Percentiles rank a stretch among this genome's conserved stretches.
Evolutionary conservation across 2,113 vertebrate species (phyloP).

Genomic region (Electrona antarctica): DNA sequence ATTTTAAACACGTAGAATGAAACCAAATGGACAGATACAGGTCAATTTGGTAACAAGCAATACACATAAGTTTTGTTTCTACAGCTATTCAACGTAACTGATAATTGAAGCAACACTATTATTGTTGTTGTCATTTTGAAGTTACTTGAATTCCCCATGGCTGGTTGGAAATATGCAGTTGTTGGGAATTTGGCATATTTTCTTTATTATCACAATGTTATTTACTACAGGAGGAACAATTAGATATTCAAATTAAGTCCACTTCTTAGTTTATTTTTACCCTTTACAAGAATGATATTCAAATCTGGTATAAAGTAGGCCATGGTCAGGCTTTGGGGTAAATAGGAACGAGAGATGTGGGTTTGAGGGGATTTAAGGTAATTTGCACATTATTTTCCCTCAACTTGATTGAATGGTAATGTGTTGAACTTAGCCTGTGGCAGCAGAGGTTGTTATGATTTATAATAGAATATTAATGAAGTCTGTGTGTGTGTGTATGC

Average conservation of each 20-base stretch:
- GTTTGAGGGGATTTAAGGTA: constrained; percentile 42
- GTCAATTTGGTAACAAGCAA: background rate
- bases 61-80: background rate
- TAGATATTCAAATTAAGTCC: background rate
- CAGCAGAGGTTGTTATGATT: constrained; percentile 59
- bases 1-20: background rate
- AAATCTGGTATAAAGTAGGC: constrained; percentile 43
- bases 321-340: constrained; percentile 46
- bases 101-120: background rate
- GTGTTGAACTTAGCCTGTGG: constrained; percentile 58
- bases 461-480: constrained; percentile 65
- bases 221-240: background rate
- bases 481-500: constrained; percentile 50
- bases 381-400: constrained; percentile 60
- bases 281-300: constrained; percentile 20
- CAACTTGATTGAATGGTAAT: constrained; percentile 67
- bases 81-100: background rate
- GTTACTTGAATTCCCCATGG: background rate
- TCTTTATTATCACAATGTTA: background rate
- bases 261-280: constrained; percentile 9
- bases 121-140: background rate
- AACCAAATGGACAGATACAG: no score
- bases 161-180: constrained; percentile 1
- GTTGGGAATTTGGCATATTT: background rate
- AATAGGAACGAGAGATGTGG: constrained; percentile 36